phyloP scores from a whole-genome alignment of 1,140 invertebrate genomes.

The Drosophila quadrilineata region DNA sequence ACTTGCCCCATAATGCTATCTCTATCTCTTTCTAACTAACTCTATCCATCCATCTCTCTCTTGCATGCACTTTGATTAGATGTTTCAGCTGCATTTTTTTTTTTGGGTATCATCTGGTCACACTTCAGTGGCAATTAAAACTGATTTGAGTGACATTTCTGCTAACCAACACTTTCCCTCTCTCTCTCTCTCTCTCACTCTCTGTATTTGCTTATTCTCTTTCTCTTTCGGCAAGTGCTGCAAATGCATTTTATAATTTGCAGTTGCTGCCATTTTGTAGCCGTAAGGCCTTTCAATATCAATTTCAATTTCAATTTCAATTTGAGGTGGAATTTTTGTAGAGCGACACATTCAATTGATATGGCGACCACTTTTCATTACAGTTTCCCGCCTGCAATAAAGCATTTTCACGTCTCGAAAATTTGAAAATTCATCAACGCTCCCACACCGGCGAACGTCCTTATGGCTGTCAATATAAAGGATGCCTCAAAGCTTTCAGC shows the following conservation, averaged over 20 bases:
- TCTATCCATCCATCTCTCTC: too few species aligned
- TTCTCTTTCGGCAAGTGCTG: neutral
- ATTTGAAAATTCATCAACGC: constrained; percentile 96
- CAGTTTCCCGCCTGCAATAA: constrained; percentile 96
- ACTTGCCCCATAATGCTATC: too few species aligned
- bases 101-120: too few species aligned
- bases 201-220: neutral
- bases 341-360: constrained; percentile 37
- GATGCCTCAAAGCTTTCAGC: constrained; percentile 96
- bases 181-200: neutral
- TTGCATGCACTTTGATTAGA: neutral
- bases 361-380: constrained; percentile 79
- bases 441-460: constrained; percentile 96
- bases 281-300: too few species aligned
- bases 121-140: too few species aligned
- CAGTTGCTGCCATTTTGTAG: constrained; percentile 49
- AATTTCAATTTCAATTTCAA: constrained; percentile 31
- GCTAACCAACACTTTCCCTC: neutral
- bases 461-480: constrained; percentile 91
- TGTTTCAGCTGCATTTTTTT: too few species aligned
- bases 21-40: too few species aligned
- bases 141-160: neutral
- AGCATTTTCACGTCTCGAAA: constrained; percentile 96
- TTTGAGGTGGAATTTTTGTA: constrained; percentile 13
- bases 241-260: neutral